phyloP scores from a whole-genome alignment of 2,113 vertebrate genomes.

The Cryptoleucopteryx plumbea region DNA sequence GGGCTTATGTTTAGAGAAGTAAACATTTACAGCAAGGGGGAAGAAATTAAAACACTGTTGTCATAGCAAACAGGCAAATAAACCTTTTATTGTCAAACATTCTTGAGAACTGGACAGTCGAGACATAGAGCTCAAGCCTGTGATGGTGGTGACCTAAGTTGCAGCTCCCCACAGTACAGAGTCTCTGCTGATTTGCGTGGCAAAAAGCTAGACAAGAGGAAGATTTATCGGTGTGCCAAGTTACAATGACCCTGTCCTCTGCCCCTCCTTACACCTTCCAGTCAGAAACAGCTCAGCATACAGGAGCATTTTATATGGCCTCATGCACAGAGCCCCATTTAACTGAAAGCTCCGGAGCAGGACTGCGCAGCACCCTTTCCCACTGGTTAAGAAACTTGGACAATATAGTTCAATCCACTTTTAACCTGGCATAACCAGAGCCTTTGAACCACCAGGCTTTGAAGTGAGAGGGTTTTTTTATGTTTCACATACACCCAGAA shows the following conservation, averaged over 20 bases:
- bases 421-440: not conserved
- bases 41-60: not conserved
- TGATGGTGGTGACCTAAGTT: rapidly evolving
- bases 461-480: not conserved
- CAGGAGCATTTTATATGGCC: not conserved
- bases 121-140: rapidly evolving
- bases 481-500: not conserved
- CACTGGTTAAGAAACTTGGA: not conserved
- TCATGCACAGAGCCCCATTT: not conserved
- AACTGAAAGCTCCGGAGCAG: not conserved
- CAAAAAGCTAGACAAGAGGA: not conserved
- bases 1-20: not conserved
- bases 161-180: rapidly evolving
- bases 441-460: not conserved
- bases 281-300: not conserved
- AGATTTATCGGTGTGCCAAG: no score
- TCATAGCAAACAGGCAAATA: not conserved
- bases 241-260: not conserved
- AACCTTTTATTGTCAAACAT: not conserved
- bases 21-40: not conserved
- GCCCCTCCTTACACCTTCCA: not conserved
- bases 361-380: not conserved
- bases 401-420: rapidly evolving
- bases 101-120: rapidly evolving
- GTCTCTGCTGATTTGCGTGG: rapidly evolving